Evolutionary conservation across 1,140 invertebrate species (phyloP).

Genomic region (Oreohelix idahoensis): DNA sequence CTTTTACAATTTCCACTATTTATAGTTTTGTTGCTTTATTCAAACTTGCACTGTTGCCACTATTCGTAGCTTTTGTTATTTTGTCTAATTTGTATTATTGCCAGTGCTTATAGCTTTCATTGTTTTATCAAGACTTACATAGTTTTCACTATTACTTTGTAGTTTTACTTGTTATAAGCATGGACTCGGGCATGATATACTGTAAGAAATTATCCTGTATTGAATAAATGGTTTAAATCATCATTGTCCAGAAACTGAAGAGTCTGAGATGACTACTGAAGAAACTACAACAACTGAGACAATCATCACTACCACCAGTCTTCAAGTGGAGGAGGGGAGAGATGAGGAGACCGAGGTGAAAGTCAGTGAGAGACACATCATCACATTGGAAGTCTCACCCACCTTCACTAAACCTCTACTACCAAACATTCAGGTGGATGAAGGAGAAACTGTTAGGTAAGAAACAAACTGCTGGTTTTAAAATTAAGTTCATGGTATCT

Average conservation of each 20-base stretch:
- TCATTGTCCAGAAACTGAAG: constrained; percentile 42
- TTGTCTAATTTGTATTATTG: too few relatives aligned
- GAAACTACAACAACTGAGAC: constrained; percentile 45
- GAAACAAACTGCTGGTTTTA: too few relatives aligned
- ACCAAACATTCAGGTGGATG: constrained; percentile 56
- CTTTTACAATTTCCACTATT: too few relatives aligned
- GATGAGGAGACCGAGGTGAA: constrained; percentile 50
- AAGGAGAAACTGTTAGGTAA: constrained; percentile 69
- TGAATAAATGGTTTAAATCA: not conserved
- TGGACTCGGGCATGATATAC: too few relatives aligned
- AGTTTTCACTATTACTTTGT: too few relatives aligned
- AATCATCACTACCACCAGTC: constrained; percentile 48
- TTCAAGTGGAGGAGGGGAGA: constrained; percentile 40
- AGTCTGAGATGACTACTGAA: constrained; percentile 42
- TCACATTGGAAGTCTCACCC: constrained; percentile 63
- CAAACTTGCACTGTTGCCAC: too few relatives aligned
- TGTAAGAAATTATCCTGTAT: not conserved
- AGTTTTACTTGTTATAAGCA: too few relatives aligned
- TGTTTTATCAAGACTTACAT: too few relatives aligned
- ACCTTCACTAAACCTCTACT: constrained; percentile 63
- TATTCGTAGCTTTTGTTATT: too few relatives aligned
- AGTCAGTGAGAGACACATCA: constrained; percentile 58
- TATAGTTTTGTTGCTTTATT: too few relatives aligned
- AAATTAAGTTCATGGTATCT: too few relatives aligned
- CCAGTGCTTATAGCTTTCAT: too few relatives aligned